phyloP scores from a whole-genome alignment of 2,797 vertebrate species.

The Cynodonichthys magdalenae region DNA sequence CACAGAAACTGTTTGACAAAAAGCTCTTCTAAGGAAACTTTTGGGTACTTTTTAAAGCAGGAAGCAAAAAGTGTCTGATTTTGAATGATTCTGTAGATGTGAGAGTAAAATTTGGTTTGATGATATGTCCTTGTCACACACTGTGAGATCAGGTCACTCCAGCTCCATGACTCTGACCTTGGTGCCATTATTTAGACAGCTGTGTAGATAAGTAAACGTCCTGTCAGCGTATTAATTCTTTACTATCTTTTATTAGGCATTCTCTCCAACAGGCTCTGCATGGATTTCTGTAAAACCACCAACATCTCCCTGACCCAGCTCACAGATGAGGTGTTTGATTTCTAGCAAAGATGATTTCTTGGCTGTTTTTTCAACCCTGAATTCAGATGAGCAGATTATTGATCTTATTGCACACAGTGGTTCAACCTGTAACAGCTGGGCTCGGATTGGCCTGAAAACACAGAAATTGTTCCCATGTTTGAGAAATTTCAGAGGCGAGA shows the following conservation, averaged over 20 bases:
- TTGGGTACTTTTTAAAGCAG: neutral
- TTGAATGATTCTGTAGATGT: neutral
- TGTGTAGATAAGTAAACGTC: neutral
- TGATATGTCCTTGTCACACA: neutral
- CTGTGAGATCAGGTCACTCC: neutral
- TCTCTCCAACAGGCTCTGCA: too few species aligned
- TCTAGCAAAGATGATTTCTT: neutral
- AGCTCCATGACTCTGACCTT: neutral
- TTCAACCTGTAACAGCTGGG: slow-evolving; percentile 39
- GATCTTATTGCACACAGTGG: neutral
- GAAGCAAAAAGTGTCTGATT: neutral
- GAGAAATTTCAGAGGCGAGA: neutral
- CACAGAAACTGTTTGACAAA: neutral
- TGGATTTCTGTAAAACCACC: neutral
- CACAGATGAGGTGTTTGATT: neutral
- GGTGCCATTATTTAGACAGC: neutral
- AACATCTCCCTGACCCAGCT: neutral
- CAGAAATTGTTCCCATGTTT: slow-evolving; percentile 79
- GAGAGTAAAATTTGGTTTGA: neutral
- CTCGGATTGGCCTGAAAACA: slow-evolving; percentile 74
- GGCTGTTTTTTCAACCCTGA: neutral
- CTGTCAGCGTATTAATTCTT: too few species aligned
- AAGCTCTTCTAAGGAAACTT: neutral
- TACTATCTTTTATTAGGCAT: too few species aligned
- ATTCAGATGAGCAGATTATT: neutral